These are phyloP conservation scores for Osmoderma eremita DNA, from an alignment of 2,888 invertebrate genomes.

Conservation along the genomic window DNA sequence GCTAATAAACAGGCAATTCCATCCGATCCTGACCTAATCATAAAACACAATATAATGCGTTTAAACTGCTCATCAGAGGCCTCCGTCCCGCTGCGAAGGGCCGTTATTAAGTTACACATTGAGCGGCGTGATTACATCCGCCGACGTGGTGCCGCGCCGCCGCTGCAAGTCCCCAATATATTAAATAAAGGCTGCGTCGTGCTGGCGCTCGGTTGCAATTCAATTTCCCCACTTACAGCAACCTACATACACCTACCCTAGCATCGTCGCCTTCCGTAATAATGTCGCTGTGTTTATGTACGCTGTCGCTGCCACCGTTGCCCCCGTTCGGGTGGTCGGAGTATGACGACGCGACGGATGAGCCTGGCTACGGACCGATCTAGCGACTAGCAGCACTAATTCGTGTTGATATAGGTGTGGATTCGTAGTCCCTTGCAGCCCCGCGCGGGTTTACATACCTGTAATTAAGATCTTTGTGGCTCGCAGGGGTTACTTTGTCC, in stretches of 20 bases:
- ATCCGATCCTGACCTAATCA: too few relatives aligned
- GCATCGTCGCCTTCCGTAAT: neutral
- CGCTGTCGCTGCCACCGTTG: constrained; percentile 1
- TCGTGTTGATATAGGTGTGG: constrained; percentile 56
- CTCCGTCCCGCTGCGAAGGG: neutral
- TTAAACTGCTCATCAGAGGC: constrained; percentile 13
- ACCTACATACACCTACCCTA: constrained; percentile 1
- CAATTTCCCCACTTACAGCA: constrained; percentile 13
- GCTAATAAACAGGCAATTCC: too few relatives aligned
- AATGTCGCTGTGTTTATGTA: constrained; percentile 21
- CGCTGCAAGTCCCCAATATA: constrained; percentile 15
- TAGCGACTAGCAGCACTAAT: constrained; percentile 47
- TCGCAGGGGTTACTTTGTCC: constrained; percentile 60
- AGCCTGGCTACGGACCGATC: neutral
- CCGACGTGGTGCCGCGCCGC: too few relatives aligned
- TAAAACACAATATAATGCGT: neutral
- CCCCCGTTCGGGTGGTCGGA: neutral
- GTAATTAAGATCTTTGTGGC: constrained; percentile 60
- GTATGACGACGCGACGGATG: too few relatives aligned
- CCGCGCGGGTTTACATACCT: constrained; percentile 39
- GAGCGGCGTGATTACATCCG: constrained; percentile 12
- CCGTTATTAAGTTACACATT: constrained; percentile 14
- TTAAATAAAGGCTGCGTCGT: constrained; percentile 11
- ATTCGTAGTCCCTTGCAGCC: constrained; percentile 51
- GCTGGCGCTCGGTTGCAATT: constrained; percentile 2